Base-by-base conservation (phyloP, 2,113 vertebrate genomes). In the Ageneiosus marmoratus region DNA sequence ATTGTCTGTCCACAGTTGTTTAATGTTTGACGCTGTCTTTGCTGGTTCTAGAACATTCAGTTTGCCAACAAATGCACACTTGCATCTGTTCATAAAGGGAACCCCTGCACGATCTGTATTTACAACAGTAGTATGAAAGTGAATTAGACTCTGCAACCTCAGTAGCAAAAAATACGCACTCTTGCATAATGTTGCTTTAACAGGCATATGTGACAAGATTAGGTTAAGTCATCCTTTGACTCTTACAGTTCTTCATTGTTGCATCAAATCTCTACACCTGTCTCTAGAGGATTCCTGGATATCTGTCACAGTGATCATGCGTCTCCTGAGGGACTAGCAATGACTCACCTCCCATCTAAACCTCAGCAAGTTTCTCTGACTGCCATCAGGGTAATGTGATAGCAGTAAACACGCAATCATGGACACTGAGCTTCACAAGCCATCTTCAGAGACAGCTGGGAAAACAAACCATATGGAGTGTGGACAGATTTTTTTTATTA, bases 341-440 rank as follows among this genome's bases (percentile, higher is more conserved):
- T 60, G 56, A 77, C 72, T 72, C 74, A 72, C 63, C 56, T 83
- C 53, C n/a, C 67, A 53, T 51, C 20, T 22, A 15, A 56, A 18
- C 32, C 32, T 7, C 76, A 81, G 55, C 72, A 67, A 69, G 16
- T 62, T 79, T 86, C 56, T 32, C 34, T 63, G 73, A 81, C 82
- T 81, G 44, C 79, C 56, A 84, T 74, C 75, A 77, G 83, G 20
- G 86, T 82, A 85, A 87, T 72, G 76, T 22, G 29, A 87, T 48
- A 83, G 55, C 76, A 79, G 76, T 83, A 29, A 80, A 34, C 44
- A 84, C 27, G 46, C 65, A 79, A 69, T 84, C 80, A 81, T 79
- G 81, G 56, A 53, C 67, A 77, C n/a, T 55, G 76, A 73, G 62
- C 22, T 79, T 70, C 70, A 75, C 62, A 24, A 74, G 60, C 12